Conservation (phyloP, 2,797 vertebrate species). For the Mustela erminea region DNA sequence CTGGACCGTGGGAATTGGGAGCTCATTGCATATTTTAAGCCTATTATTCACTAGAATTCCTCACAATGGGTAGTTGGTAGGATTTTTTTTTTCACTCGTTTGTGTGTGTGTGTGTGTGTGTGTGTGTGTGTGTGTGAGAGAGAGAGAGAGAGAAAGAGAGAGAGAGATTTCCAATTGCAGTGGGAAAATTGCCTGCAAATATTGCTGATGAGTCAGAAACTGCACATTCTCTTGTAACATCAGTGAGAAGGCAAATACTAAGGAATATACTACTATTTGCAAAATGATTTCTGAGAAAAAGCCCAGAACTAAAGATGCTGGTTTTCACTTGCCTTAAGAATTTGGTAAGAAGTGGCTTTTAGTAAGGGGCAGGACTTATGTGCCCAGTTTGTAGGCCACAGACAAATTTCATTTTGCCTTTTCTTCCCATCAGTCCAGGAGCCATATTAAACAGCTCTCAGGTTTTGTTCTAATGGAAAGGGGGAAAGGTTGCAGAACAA, state of each 20-base stretch:
- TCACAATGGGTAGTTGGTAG: neutral
- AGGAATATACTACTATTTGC: neutral
- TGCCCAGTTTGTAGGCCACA: neutral
- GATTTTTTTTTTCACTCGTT: neutral
- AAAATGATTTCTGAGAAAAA: slow-evolving; percentile 41
- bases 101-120: neutral
- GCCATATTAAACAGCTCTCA: neutral
- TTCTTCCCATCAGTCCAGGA: neutral
- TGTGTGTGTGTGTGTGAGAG: neutral
- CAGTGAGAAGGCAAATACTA: neutral
- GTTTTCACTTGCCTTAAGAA: neutral
- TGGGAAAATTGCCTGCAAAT: slow-evolving; percentile 67
- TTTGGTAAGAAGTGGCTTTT: neutral
- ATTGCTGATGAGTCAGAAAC: slow-evolving; percentile 60
- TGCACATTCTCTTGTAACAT: slow-evolving; percentile 22
- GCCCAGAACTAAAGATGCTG: neutral
- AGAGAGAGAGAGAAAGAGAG: no score
- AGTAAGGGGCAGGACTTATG: neutral
- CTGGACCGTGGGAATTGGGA: neutral
- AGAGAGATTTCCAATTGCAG: slow-evolving; percentile 36
- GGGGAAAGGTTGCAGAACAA: neutral
- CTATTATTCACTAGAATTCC: slow-evolving; percentile 2
- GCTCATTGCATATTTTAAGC: neutral
- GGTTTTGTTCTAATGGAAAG: neutral
- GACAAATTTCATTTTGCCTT: slow-evolving; percentile 8